phyloP scores from a whole-genome alignment of 1,140 invertebrate genomes.

The Calycopis cecrops region DNA sequence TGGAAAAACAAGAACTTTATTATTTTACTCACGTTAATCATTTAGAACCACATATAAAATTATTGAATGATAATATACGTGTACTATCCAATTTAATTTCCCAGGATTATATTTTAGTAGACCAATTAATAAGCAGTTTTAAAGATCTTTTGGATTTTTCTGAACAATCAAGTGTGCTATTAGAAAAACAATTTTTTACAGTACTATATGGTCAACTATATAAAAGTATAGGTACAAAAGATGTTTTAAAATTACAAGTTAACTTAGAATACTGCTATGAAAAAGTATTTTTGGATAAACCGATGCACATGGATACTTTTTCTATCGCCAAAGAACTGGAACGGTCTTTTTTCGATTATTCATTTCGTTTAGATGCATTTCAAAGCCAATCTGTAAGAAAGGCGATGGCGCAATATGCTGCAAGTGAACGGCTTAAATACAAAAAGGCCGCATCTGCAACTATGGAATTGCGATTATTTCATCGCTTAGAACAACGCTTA shows the following conservation, averaged over 20 bases:
- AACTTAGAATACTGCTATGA: slow-evolving; percentile 60
- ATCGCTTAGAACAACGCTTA: slow-evolving; percentile 41
- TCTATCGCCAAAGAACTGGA: slow-evolving; percentile 46
- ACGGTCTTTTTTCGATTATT: slow-evolving; percentile 49
- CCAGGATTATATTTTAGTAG: slow-evolving; percentile 39
- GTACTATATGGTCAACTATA: slow-evolving; percentile 53
- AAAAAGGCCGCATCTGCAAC: slow-evolving; percentile 40
- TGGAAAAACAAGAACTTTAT: slow-evolving; percentile 74
- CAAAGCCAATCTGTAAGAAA: slow-evolving; percentile 35
- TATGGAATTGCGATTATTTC: slow-evolving; percentile 45
- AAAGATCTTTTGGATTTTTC: slow-evolving; percentile 35
- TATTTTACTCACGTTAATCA: slow-evolving; percentile 48
- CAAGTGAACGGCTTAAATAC: slow-evolving; percentile 37
- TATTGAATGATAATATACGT: slow-evolving; percentile 36
- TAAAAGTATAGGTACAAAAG: slow-evolving; percentile 37
- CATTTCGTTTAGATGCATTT: slow-evolving; percentile 41
- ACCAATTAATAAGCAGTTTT: slow-evolving; percentile 38
- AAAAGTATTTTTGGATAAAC: slow-evolving; percentile 48
- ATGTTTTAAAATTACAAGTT: slow-evolving; percentile 50
- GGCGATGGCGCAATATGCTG: slow-evolving; percentile 36
- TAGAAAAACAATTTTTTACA: slow-evolving; percentile 51
- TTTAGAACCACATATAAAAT: slow-evolving; percentile 37
- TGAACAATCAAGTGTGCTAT: slow-evolving; percentile 35
- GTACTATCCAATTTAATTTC: slow-evolving; percentile 37
- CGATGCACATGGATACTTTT: slow-evolving; percentile 43